A percentile compares a stretch with the other conserved stretches of the same genome.
Evolutionary conservation across 2,113 vertebrate species (phyloP).

Genomic region (Daubentonia madagascariensis): DNA sequence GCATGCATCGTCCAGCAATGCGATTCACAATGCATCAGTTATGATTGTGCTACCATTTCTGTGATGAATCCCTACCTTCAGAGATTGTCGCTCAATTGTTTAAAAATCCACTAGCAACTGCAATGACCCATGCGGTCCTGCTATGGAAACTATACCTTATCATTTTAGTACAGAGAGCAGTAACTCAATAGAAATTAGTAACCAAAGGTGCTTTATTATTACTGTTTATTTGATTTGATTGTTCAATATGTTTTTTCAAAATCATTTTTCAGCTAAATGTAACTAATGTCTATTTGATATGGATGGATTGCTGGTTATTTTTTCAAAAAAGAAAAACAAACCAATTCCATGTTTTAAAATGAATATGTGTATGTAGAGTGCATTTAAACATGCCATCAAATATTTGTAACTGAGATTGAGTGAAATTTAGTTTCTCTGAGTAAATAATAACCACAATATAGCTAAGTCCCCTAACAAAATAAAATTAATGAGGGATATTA

Average conservation of each 20-base stretch:
- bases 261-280: neutral
- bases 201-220: constrained; percentile 62
- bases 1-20: constrained; percentile 32
- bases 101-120: constrained; percentile 54
- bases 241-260: neutral
- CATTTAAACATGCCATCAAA: constrained; percentile 40
- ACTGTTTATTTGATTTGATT: neutral
- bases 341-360: neutral
- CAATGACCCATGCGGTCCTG: constrained; percentile 46
- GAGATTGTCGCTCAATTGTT: constrained; percentile 64
- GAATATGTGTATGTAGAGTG: neutral
- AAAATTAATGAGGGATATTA: neutral
- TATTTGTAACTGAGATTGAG: constrained; percentile 44
- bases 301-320: constrained; percentile 45
- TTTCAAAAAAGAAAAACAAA: constrained; percentile 19
- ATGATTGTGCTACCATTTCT: constrained; percentile 73
- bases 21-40: constrained; percentile 37
- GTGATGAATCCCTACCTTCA: constrained; percentile 74
- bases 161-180: neutral
- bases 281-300: neutral
- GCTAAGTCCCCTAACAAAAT: neutral
- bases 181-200: constrained; percentile 60
- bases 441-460: neutral
- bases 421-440: constrained; percentile 3
- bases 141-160: constrained; percentile 45